Conservation (phyloP, 2,113 vertebrate species). For the Oncorhynchus masou region DNA sequence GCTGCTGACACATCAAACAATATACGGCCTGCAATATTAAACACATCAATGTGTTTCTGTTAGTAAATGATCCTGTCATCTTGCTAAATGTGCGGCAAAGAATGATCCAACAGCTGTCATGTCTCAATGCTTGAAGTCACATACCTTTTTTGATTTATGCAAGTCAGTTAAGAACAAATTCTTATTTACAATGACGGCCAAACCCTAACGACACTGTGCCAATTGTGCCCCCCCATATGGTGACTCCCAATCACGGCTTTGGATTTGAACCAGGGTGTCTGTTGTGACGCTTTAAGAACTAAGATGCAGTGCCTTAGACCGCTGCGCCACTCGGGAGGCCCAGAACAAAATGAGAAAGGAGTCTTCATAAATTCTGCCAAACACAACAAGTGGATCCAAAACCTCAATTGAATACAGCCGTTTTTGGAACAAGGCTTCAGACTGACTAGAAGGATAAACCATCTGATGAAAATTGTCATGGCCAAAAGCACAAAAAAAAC, state of each 20-base stretch:
- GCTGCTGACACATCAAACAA: background rate
- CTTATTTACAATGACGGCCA: too few species aligned
- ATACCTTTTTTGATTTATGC: background rate
- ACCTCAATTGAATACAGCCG: conserved; percentile 20
- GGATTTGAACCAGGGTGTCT: too few species aligned
- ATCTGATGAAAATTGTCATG: conserved; percentile 1
- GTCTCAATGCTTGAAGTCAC: background rate
- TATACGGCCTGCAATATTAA: background rate
- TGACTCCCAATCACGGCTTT: too few species aligned
- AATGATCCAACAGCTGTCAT: background rate
- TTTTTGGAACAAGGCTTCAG: background rate
- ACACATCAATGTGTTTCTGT: background rate
- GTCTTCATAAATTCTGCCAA: background rate
- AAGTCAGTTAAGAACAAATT: too few species aligned
- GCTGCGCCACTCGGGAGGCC: too few species aligned
- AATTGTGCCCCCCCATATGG: too few species aligned
- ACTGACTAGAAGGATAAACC: background rate
- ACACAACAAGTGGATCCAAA: background rate
- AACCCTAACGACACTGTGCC: too few species aligned
- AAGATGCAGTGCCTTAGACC: too few species aligned
- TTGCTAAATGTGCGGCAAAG: background rate
- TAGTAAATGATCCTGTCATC: background rate
- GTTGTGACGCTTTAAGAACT: too few species aligned
- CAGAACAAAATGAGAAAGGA: background rate
- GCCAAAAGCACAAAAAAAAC: conserved; percentile 1